These are phyloP conservation scores for Porites evermanni DNA, from an alignment of 92 coral and sea anemone species.

Conservation along the genomic window DNA sequence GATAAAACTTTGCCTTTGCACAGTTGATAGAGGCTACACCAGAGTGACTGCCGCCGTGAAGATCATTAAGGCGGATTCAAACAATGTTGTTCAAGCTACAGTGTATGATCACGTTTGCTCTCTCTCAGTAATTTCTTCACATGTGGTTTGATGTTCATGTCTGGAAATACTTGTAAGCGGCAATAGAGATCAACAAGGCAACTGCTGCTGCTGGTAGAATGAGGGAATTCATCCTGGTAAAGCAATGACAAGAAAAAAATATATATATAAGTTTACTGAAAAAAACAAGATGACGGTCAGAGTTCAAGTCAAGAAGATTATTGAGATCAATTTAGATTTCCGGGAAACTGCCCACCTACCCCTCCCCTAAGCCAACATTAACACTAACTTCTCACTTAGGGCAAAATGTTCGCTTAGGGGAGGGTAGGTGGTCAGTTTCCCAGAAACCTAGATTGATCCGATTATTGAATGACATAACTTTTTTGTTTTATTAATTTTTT, in stretches of 20 bases:
- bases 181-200: constrained; percentile 53
- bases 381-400: no score
- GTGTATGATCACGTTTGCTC: neutral
- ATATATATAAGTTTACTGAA: neutral
- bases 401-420: no score
- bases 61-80: neutral
- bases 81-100: neutral
- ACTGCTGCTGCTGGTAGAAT: constrained; percentile 72
- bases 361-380: no score
- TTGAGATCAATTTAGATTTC: no score
- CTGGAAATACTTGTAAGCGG: constrained; percentile 58
- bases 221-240: constrained; percentile 43
- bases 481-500: no score
- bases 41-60: neutral
- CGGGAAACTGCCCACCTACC: no score
- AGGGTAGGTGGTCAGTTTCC: no score
- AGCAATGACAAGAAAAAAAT: neutral
- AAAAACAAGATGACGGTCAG: neutral
- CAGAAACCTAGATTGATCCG: no score
- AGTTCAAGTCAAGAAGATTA: no score
- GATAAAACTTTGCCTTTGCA: neutral
- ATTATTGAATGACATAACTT: no score
- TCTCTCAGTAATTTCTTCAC: neutral
- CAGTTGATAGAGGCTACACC: neutral
- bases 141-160: neutral